These are phyloP conservation scores for Dendroctonus valens DNA, from an alignment of 1,140 invertebrate species.

Conservation along the genomic window DNA sequence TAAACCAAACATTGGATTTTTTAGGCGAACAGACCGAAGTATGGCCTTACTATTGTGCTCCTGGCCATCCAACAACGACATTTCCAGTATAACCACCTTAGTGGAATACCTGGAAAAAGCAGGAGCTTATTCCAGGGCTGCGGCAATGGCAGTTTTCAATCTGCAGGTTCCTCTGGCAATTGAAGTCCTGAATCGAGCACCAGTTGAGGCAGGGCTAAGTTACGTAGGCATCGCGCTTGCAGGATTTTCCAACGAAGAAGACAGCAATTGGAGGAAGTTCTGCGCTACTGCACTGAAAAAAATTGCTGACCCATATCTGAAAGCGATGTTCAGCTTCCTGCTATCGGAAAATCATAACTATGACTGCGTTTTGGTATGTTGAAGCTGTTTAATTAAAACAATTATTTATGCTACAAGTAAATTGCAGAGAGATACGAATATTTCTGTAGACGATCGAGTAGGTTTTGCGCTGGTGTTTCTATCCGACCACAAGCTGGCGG, in stretches of 20 bases:
- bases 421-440: conserved; percentile 72
- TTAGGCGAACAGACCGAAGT: conserved; percentile 72
- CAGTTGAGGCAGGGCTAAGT: conserved; percentile 48
- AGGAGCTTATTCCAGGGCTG: conserved; percentile 74
- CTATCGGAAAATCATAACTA: conserved; percentile 73
- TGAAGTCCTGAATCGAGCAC: conserved; percentile 75
- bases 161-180: conserved; percentile 80
- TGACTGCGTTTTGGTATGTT: conserved; percentile 74
- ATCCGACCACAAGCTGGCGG: conserved; percentile 73
- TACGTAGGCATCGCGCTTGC: conserved; percentile 88
- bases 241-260: conserved; percentile 80
- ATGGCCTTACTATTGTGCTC: conserved; percentile 82
- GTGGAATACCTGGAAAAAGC: conserved; percentile 63
- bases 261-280: conserved; percentile 78
- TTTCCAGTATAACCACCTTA: conserved; percentile 51
- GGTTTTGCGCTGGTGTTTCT: conserved; percentile 93
- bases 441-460: conserved; percentile 83
- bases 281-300: conserved; percentile 69
- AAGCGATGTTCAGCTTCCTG: conserved; percentile 89
- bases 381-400: background rate
- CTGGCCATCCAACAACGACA: conserved; percentile 75
- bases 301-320: conserved; percentile 83
- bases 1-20: conserved; percentile 35
- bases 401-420: background rate
- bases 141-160: conserved; percentile 88